Evolutionary conservation across 2,888 invertebrate genomes (phyloP).

Genomic region (Lypha dubia): DNA sequence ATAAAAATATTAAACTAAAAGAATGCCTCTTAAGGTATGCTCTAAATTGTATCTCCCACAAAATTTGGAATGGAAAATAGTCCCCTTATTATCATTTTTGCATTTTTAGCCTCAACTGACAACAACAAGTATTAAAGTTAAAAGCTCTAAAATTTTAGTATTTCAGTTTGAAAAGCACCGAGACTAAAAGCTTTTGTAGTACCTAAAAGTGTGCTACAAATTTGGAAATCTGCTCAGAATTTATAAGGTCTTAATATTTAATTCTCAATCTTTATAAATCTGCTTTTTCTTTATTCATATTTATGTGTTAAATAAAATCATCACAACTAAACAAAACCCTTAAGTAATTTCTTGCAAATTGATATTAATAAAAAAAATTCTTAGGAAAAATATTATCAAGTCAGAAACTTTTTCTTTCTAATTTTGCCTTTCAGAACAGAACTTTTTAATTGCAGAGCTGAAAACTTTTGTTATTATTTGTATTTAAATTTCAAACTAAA

Average conservation of each 20-base stretch:
- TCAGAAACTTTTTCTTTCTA: constrained; percentile 17
- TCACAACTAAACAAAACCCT: not conserved
- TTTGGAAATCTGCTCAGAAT: not conserved
- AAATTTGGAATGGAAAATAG: too few species aligned
- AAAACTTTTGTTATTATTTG: constrained; percentile 63
- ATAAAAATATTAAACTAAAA: too few species aligned
- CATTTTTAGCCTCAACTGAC: too few species aligned
- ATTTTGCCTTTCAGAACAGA: constrained; percentile 11
- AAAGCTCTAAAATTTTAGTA: too few species aligned
- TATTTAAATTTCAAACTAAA: constrained; percentile 70
- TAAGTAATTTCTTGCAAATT: not conserved
- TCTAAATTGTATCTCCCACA: too few species aligned
- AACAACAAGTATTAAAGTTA: too few species aligned
- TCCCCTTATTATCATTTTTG: too few species aligned
- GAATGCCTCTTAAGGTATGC: too few species aligned
- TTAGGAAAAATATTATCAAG: not conserved
- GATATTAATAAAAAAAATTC: too few species aligned
- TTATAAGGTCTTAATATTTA: not conserved
- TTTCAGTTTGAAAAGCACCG: too few species aligned
- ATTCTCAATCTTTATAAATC: not conserved
- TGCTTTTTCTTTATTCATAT: not conserved
- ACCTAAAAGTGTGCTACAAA: too few species aligned
- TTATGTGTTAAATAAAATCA: not conserved
- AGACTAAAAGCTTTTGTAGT: too few species aligned
- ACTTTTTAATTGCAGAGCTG: constrained; percentile 52